Evolutionary conservation across 2,888 invertebrate genomes (phyloP).

Genomic region (Phymatocera aterrima): DNA sequence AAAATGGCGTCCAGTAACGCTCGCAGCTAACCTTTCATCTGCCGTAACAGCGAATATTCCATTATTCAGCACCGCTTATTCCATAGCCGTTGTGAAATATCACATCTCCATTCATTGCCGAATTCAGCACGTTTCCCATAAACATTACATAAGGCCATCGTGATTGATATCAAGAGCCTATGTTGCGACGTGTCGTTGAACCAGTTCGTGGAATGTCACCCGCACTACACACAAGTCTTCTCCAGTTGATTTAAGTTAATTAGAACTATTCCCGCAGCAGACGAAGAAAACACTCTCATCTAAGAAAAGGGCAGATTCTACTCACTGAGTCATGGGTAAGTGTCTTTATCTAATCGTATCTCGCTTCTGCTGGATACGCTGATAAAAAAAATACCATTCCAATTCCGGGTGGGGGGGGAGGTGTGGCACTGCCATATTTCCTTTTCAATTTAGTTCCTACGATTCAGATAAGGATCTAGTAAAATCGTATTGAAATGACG

Average conservation of each 20-base stretch:
- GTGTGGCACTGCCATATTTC: slow-evolving; percentile 31
- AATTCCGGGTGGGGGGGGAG: neutral
- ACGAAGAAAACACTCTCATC: neutral
- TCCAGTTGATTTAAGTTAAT: slow-evolving; percentile 22
- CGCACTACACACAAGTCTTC: slow-evolving; percentile 27
- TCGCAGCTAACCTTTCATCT: slow-evolving; percentile 21
- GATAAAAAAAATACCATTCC: too few species aligned
- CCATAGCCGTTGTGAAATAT: neutral
- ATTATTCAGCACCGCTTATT: neutral
- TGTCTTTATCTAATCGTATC: slow-evolving; percentile 6
- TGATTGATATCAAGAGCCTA: neutral
- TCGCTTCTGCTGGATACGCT: neutral
- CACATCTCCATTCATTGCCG: neutral
- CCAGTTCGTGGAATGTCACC: slow-evolving; percentile 22
- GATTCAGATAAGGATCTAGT: too few species aligned
- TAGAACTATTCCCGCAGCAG: neutral
- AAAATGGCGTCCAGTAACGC: slow-evolving; percentile 41
- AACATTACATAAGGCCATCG: neutral
- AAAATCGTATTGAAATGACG: too few species aligned
- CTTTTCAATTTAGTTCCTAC: neutral
- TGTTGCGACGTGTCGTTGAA: slow-evolving; percentile 33
- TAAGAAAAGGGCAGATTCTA: neutral
- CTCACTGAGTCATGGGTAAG: slow-evolving; percentile 30
- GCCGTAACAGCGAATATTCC: neutral
- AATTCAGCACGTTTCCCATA: neutral